Percentiles rank a stretch among this genome's conserved stretches.
phyloP scores from a whole-genome alignment of 1,140 invertebrate species.

The Camponotus floridanus region DNA sequence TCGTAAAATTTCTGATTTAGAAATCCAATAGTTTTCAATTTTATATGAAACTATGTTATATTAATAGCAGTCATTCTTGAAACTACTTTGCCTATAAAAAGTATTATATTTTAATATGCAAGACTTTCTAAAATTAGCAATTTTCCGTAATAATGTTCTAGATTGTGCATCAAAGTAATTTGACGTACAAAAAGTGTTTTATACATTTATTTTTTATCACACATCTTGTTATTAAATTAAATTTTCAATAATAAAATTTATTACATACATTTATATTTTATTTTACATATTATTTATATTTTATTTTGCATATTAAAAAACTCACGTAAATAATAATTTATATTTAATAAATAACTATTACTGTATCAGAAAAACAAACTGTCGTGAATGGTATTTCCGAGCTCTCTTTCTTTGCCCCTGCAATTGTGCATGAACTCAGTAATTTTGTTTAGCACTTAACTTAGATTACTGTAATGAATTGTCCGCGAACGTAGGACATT shows the following conservation, averaged over 20 bases:
- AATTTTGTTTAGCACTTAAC: slow-evolving; percentile 29
- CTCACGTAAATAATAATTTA: background rate
- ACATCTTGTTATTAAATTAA: background rate
- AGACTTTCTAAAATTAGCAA: background rate
- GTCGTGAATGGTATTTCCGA: slow-evolving; percentile 5
- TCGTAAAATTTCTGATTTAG: background rate
- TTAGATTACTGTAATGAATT: slow-evolving; percentile 59
- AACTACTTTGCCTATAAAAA: background rate
- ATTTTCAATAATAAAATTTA: background rate
- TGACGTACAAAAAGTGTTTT: background rate
- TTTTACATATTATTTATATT: background rate
- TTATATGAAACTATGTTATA: background rate
- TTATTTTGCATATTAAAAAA: slow-evolving; percentile 16
- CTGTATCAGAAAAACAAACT: slow-evolving; percentile 9
- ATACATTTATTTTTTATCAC: background rate
- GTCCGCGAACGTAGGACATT: slow-evolving; percentile 47
- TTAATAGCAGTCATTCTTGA: background rate
- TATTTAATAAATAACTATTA: slow-evolving; percentile 14
- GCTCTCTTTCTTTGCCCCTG: background rate
- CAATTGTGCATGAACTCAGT: slow-evolving; percentile 11
- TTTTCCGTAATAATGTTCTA: background rate
- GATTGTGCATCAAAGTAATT: background rate
- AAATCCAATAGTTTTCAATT: slow-evolving; percentile 2
- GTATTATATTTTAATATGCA: background rate
- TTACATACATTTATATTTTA: background rate